Evolutionary conservation across 2,113 vertebrate genomes (phyloP).

Genomic region (Prochilodus magdalenae): DNA sequence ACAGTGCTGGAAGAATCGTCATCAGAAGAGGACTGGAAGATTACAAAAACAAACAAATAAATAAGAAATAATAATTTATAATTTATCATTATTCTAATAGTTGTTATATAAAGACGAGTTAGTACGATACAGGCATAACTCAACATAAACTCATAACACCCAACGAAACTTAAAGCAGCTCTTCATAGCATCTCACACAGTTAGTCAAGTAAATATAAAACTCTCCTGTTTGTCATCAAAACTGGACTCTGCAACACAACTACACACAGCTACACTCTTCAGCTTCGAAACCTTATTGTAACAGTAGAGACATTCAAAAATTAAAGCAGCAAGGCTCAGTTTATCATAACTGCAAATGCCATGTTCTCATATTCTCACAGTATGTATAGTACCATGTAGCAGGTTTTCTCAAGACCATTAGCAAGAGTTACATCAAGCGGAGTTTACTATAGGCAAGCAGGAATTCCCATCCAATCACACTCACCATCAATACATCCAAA

Average conservation of each 20-base stretch:
- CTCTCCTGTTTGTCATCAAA: neutral
- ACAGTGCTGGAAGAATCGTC: constrained; percentile 80
- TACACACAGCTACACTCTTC: no score
- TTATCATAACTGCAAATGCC: no score
- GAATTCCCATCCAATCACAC: no score
- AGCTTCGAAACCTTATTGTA: no score
- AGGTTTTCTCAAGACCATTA: no score
- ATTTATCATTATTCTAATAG: no score
- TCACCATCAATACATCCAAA: neutral
- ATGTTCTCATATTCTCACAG: no score
- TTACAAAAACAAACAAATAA: constrained; percentile 7
- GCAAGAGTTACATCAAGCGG: neutral
- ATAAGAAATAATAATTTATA: neutral
- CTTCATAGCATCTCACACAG: neutral
- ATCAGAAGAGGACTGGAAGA: constrained; percentile 79
- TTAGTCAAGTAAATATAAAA: neutral
- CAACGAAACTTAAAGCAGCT: neutral
- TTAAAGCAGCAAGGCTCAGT: no score
- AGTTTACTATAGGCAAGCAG: neutral
- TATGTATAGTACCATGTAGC: no score
- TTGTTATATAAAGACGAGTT: neutral
- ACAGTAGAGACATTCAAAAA: no score
- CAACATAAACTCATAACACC: neutral
- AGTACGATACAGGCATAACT: neutral
- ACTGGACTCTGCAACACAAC: no score